A percentile compares a stretch with the other conserved stretches of the same genome.
phyloP scores from a whole-genome alignment of 1,140 invertebrate species.

The Pseudomyrmex pallidus region DNA sequence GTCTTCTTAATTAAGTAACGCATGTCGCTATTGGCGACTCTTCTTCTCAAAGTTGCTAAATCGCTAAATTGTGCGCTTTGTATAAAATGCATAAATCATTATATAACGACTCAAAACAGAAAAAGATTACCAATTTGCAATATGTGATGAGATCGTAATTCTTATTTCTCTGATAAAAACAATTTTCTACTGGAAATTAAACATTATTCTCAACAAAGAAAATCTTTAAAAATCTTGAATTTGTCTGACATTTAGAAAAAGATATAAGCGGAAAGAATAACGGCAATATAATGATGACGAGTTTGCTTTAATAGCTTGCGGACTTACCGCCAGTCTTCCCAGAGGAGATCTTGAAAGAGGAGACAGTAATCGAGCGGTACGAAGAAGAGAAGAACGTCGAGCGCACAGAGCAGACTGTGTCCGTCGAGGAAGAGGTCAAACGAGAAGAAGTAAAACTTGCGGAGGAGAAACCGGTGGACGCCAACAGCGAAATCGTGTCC shows the following conservation, averaged over 20 bases:
- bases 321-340: constrained; percentile 78
- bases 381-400: constrained; percentile 67
- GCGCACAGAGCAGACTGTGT: constrained; percentile 32
- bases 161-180: neutral
- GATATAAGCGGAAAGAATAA: constrained; percentile 42
- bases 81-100: neutral
- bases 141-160: neutral
- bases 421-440: constrained; percentile 50
- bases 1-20: too few relatives aligned
- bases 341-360: constrained; percentile 76
- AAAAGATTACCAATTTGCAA: too few relatives aligned
- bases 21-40: too few relatives aligned
- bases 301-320: constrained; percentile 74
- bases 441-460: constrained; percentile 60
- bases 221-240: constrained; percentile 41
- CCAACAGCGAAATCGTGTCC: constrained; percentile 79
- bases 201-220: neutral
- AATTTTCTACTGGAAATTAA: neutral
- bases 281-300: constrained; percentile 21
- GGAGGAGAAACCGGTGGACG: constrained; percentile 78
- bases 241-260: constrained; percentile 37
- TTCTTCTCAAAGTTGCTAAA: too few relatives aligned
- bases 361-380: constrained; percentile 66
- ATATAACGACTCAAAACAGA: neutral
- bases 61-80: too few relatives aligned